phyloP scores from a whole-genome alignment of 2,113 vertebrate genomes.

The Scomber colias region DNA sequence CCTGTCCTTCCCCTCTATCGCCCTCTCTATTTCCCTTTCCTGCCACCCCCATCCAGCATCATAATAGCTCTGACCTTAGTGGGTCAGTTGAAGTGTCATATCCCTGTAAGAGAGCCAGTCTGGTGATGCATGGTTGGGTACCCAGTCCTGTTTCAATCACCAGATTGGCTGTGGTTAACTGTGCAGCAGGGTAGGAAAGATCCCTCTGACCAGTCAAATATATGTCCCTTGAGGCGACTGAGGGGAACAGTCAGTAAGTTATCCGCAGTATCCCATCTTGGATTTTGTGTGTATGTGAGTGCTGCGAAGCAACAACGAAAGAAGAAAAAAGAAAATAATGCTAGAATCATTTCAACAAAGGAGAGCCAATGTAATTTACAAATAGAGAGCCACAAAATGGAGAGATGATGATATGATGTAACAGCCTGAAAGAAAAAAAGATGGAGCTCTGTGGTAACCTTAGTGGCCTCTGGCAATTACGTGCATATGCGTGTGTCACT shows the following conservation, averaged over 20 bases:
- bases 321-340: not conserved
- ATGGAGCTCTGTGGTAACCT: not conserved
- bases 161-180: slow-evolving; percentile 45
- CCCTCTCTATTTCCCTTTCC: slow-evolving; percentile 68
- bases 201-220: slow-evolving; percentile 41
- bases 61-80: slow-evolving; percentile 67
- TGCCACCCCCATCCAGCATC: slow-evolving; percentile 48
- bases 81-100: slow-evolving; percentile 57
- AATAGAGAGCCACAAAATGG: not conserved
- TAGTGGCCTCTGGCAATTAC: not conserved
- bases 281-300: not conserved
- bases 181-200: slow-evolving; percentile 5
- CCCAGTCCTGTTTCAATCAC: slow-evolving; percentile 58
- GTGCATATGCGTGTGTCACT: not conserved
- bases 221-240: slow-evolving; percentile 22
- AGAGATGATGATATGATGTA: slow-evolving; percentile 41
- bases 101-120: slow-evolving; percentile 50
- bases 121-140: slow-evolving; percentile 44
- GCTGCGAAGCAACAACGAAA: not conserved
- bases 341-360: slow-evolving; percentile 19
- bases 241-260: slow-evolving; percentile 23
- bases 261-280: slow-evolving; percentile 28
- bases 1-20: slow-evolving; percentile 50
- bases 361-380: slow-evolving; percentile 11
- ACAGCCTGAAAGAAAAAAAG: slow-evolving; percentile 33